Percentiles rank a stretch among this genome's conserved stretches.
Conservation (phyloP, 2,113 vertebrate species). For the Cisticola juncidis region DNA sequence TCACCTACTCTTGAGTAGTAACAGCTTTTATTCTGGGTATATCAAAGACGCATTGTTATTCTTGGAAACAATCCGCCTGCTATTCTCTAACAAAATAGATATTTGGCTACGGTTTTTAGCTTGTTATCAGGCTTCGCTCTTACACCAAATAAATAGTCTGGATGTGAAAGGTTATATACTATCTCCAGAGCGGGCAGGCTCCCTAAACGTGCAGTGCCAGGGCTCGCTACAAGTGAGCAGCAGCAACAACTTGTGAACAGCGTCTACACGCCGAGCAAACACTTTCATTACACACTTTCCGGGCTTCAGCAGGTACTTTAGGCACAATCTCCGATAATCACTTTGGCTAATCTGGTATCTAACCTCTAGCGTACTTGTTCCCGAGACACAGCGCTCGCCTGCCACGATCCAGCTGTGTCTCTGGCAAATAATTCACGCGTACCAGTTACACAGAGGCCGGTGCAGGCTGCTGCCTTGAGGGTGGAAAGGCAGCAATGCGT, state of each 20-base stretch:
- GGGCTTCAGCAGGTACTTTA: not conserved
- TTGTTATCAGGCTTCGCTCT: constrained; percentile 42
- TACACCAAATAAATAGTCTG: constrained; percentile 55
- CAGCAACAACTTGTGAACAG: not conserved
- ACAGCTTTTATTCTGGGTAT: constrained; percentile 52
- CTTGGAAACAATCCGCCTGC: constrained; percentile 61
- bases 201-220: not conserved
- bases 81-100: constrained; percentile 63
- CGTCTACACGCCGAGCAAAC: not conserved
- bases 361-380: not conserved
- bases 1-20: constrained; percentile 42
- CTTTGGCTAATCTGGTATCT: not conserved
- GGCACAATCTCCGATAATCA: not conserved
- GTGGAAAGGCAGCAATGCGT: not conserved
- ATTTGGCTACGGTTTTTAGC: constrained; percentile 65
- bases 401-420: not conserved
- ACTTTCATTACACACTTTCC: not conserved
- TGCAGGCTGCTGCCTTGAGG: not conserved
- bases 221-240: not conserved
- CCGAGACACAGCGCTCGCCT: not conserved
- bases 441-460: not conserved
- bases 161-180: constrained; percentile 39
- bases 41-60: constrained; percentile 61
- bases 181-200: not conserved
- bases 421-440: constrained; percentile 7